These are phyloP conservation scores for Peromyscus leucopus DNA, from an alignment of 2,113 vertebrate species.

Conservation along the genomic window DNA sequence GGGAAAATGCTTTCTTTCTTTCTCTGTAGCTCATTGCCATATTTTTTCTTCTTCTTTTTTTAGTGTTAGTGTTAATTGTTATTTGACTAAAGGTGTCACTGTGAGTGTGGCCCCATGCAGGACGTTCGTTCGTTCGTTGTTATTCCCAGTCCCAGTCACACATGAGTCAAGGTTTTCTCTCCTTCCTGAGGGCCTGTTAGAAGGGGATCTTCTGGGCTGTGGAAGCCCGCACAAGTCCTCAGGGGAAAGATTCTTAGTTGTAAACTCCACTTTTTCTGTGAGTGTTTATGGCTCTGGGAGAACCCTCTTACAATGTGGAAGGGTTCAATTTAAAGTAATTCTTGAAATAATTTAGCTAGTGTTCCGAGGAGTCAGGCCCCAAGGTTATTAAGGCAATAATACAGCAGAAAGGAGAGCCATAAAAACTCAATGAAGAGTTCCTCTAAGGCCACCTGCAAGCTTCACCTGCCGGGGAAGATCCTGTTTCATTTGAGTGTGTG, in stretches of 20 bases:
- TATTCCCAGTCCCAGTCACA: not conserved
- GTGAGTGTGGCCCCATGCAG: not conserved
- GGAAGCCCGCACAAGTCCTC: not conserved
- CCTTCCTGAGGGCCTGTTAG: not conserved
- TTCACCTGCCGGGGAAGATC: not conserved
- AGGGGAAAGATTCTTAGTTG: not conserved
- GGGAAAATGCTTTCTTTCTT: not conserved
- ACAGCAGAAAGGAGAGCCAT: not conserved
- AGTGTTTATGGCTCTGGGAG: slow-evolving; percentile 11
- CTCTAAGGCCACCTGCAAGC: not conserved
- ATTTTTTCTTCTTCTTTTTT: not conserved
- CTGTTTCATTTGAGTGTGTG: not conserved
- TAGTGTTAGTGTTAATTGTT: not conserved
- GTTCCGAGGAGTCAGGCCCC: not conserved
- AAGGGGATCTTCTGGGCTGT: not conserved
- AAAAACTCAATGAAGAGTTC: not conserved
- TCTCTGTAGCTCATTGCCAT: not conserved
- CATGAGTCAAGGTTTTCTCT: not conserved
- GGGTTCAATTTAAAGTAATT: slow-evolving; percentile 26
- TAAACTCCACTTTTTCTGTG: not conserved
- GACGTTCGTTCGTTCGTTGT: not conserved
- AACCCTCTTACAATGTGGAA: not conserved
- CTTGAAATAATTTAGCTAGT: not conserved
- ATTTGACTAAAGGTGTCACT: not conserved
- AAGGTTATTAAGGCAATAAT: not conserved